Base-by-base conservation (phyloP, 2,113 vertebrate genomes). In the Sphyrna mokarran region DNA sequence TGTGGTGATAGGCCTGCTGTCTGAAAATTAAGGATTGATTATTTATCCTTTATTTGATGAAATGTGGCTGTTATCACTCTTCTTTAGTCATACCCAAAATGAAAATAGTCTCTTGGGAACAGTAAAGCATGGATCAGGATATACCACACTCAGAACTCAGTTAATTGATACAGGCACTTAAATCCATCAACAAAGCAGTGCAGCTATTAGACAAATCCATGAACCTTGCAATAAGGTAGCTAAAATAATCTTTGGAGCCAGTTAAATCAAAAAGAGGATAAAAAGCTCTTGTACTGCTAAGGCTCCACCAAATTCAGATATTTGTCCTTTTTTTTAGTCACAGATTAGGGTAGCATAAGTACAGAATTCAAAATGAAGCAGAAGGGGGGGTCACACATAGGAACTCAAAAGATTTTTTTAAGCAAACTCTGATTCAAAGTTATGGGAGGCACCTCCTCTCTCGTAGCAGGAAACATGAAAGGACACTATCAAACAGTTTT, bases 201-300 rank as follows among this genome's bases (percentile, higher is more conserved):
- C 54, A 61, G 48, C 86, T 89, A 26, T 54, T 61, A 89, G 86
- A 89, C 33, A 89, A 89, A 89, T 89, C 86, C 86, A 54, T 58
- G 86, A 89, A 89, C 54, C 48, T 89, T 58, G 8, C 13, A 89
- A 89, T 10, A 89, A 29, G 29, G 11, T 3, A 61, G 54, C 23
- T 58, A 58, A 58, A 89, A 89, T 68, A 26, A 26, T 61, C 86
- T 89, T 61, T 61, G 86, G 86, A 89, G 86, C 54, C 48, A 89
- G 86, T 29, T 58, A 89, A 89, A 89, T 89, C 48, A 89, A 89
- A 61, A 89, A 89, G 86, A 61, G 86, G 48, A 33, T 89, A 89
- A 58, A 13, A 13, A 89, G 86, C 48, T 89, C 48, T 61, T 89
- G 58, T 89, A 54, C 86, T 48, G 61, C 26, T 58, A 58, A 87